A percentile compares a stretch with the other conserved stretches of the same genome.
phyloP scores from a whole-genome alignment of 1,140 invertebrate genomes.

The Drosophila erecta region DNA sequence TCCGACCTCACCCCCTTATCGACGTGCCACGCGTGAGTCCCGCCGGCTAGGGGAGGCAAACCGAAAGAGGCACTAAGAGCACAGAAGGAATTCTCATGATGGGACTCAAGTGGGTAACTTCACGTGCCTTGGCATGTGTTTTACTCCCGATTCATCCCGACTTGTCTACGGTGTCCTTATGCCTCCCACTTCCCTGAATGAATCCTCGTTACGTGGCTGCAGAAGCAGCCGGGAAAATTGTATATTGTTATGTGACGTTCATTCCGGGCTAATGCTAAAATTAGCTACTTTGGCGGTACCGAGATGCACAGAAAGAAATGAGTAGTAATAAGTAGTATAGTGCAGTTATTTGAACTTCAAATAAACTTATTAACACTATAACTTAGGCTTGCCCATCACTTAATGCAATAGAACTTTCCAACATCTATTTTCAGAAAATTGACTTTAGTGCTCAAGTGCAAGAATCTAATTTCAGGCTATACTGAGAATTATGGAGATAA shows the following conservation, averaged over 20 bases:
- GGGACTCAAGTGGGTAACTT: constrained; percentile 38
- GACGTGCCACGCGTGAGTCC: not conserved
- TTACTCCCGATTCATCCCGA: constrained; percentile 1
- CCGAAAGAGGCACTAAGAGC: not conserved
- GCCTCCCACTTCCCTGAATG: not conserved
- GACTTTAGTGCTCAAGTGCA: constrained; percentile 4
- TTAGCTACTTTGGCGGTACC: constrained; percentile 7
- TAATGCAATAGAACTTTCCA: not conserved
- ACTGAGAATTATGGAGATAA: not conserved
- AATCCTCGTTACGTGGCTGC: constrained; percentile 5
- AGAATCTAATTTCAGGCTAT: not conserved
- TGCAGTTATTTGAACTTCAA: not conserved
- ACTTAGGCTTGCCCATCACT: not conserved
- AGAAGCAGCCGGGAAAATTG: constrained; percentile 6
- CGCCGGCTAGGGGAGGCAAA: not conserved
- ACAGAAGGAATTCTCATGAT: constrained; percentile 14
- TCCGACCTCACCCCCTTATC: not conserved
- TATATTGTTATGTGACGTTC: constrained; percentile 15
- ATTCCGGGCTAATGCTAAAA: constrained; percentile 15
- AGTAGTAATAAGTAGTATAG: not conserved
- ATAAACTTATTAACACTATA: not conserved
- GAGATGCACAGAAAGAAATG: not conserved
- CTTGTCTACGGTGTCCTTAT: not conserved
- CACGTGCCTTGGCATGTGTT: constrained; percentile 49
- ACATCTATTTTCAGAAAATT: not conserved